phyloP scores from a whole-genome alignment of 2,888 invertebrate genomes.

The Heliconius sara region DNA sequence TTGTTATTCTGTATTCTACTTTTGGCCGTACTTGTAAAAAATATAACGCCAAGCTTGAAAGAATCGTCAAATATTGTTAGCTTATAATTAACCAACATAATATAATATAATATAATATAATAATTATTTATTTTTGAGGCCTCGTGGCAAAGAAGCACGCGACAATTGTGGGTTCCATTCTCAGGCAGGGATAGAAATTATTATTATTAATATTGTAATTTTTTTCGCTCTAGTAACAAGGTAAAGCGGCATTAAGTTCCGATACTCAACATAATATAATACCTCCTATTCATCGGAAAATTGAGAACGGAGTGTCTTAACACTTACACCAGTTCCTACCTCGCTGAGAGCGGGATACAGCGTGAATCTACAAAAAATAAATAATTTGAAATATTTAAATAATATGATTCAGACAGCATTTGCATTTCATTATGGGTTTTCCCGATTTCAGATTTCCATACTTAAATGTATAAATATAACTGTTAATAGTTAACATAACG shows the following conservation, averaged over 20 bases:
- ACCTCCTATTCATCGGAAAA: too few species aligned
- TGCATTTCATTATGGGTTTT: conserved; percentile 4
- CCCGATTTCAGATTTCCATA: background rate
- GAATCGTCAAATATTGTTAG: background rate
- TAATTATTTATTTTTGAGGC: background rate
- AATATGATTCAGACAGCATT: background rate
- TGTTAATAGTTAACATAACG: background rate
- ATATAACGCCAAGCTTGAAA: background rate
- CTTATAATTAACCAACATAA: background rate
- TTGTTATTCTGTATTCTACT: background rate
- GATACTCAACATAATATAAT: too few species aligned
- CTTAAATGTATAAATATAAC: background rate
- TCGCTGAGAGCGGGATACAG: too few species aligned
- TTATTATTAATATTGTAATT: too few species aligned
- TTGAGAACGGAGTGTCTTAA: too few species aligned
- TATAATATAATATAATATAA: too few species aligned
- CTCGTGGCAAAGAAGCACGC: too few species aligned
- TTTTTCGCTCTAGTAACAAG: too few species aligned
- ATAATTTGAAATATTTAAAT: background rate
- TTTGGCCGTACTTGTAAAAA: background rate
- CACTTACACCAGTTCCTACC: too few species aligned
- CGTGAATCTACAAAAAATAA: background rate
- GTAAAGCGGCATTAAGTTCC: too few species aligned
- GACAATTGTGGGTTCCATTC: too few species aligned
- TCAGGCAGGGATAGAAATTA: too few species aligned